Percentiles rank a stretch among this genome's conserved stretches.
Evolutionary conservation across 2,797 vertebrate genomes (phyloP).

Genomic region (Apodemus agrarius): DNA sequence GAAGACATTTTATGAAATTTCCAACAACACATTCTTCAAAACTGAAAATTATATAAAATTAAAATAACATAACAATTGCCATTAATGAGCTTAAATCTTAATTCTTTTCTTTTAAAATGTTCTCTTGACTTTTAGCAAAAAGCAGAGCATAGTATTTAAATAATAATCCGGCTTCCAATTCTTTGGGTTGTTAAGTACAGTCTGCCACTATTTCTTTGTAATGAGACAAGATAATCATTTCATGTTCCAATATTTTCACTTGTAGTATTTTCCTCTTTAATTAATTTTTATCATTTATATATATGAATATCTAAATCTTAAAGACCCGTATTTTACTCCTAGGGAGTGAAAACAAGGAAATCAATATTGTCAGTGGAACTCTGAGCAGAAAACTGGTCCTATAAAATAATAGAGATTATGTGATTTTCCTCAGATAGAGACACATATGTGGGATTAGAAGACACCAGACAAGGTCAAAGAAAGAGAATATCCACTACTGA

Average conservation of each 20-base stretch:
- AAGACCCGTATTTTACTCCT: not conserved
- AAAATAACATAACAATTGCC: not conserved
- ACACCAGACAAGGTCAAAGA: too few species aligned
- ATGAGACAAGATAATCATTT: too few species aligned
- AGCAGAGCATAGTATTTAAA: not conserved
- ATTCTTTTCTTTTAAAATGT: not conserved
- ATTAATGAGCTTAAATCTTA: not conserved
- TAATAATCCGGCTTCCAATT: not conserved
- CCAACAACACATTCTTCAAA: not conserved
- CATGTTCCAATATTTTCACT: not conserved
- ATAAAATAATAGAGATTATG: too few species aligned
- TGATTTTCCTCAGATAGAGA: too few species aligned
- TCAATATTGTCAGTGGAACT: too few species aligned
- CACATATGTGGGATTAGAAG: too few species aligned
- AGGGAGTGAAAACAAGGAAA: fast-evolving
- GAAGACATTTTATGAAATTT: not conserved
- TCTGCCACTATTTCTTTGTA: not conserved
- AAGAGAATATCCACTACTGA: too few species aligned
- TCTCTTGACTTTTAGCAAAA: not conserved
- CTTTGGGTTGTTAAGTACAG: not conserved
- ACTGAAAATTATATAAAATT: not conserved
- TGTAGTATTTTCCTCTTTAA: not conserved
- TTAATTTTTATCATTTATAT: fast-evolving
- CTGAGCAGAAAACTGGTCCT: too few species aligned
- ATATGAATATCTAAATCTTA: fast-evolving